Percentiles rank a stretch among this genome's conserved stretches.
Conservation (phyloP, 2,888 invertebrate genomes). For the Agonum fuliginosum region DNA sequence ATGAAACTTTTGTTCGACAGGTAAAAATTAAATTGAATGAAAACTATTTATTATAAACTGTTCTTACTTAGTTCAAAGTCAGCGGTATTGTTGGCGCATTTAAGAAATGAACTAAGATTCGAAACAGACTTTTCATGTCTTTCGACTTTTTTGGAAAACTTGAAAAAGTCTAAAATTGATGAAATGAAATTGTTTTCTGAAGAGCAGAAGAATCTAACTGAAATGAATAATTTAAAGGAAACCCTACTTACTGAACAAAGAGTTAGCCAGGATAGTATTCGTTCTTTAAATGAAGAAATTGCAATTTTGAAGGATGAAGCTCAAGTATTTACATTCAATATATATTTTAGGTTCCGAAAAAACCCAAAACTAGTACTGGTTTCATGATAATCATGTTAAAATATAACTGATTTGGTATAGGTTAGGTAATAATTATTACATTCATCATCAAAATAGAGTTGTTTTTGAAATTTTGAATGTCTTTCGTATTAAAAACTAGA, state of each 20-base stretch:
- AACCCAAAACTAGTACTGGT: too few species aligned
- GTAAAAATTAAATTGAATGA: neutral
- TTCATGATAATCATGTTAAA: too few species aligned
- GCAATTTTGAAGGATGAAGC: constrained; percentile 68
- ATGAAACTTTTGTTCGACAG: constrained; percentile 64
- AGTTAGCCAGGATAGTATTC: constrained; percentile 62
- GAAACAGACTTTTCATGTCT: neutral
- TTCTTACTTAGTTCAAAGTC: constrained; percentile 7
- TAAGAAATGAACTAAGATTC: constrained; percentile 27
- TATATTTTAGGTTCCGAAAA: neutral
- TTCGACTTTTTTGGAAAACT: neutral
- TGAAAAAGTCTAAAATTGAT: constrained; percentile 30
- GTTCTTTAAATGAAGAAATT: constrained; percentile 63
- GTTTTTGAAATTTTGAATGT: too few species aligned
- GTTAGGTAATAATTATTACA: too few species aligned
- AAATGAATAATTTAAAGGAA: constrained; percentile 62
- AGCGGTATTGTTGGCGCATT: neutral
- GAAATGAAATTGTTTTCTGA: constrained; percentile 60
- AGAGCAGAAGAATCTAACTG: constrained; percentile 56
- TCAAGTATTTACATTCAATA: constrained; percentile 63
- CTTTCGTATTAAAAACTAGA: too few species aligned
- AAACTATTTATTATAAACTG: neutral
- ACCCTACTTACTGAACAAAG: constrained; percentile 63
- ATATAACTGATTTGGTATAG: too few species aligned
- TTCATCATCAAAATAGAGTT: too few species aligned